Evolutionary conservation across 2,113 vertebrate species (phyloP).

Genomic region (Anhinga anhinga): DNA sequence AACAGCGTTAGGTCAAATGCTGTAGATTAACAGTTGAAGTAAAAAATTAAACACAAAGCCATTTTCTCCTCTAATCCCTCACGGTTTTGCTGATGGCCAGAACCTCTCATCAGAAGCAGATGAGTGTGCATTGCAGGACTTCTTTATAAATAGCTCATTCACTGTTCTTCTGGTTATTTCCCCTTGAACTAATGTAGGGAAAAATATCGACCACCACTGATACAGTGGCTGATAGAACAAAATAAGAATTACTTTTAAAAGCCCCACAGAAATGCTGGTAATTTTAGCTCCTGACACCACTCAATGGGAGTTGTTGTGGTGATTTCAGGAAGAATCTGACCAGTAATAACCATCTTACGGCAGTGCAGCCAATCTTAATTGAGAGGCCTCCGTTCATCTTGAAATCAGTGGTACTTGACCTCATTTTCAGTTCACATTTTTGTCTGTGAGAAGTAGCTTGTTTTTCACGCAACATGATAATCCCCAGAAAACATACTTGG

Average conservation of each 20-base stretch:
- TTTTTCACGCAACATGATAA: constrained; percentile 21
- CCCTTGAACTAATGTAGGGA: not conserved
- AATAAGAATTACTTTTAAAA: not conserved
- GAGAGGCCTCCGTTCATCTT: constrained; percentile 23
- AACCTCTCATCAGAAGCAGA: not conserved
- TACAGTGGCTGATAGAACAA: not conserved
- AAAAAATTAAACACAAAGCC: not conserved
- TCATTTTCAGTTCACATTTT: constrained; percentile 27
- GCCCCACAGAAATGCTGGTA: not conserved
- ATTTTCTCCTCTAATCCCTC: not conserved
- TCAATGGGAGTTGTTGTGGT: constrained; percentile 58
- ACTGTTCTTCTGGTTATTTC: not conserved
- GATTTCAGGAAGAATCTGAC: constrained; percentile 73
- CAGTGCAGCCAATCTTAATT: constrained; percentile 33
- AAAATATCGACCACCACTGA: not conserved
- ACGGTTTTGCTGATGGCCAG: not conserved
- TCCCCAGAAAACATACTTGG: not conserved
- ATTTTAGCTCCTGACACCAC: constrained; percentile 68
- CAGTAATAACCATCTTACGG: not conserved
- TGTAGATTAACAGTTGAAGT: not conserved
- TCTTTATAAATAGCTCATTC: not conserved
- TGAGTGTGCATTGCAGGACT: not conserved
- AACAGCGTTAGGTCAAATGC: not conserved
- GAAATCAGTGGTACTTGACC: constrained; percentile 20
- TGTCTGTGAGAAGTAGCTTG: constrained; percentile 29